phyloP scores from a whole-genome alignment of 2,888 invertebrate genomes.

The Phaedon cochleariae region DNA sequence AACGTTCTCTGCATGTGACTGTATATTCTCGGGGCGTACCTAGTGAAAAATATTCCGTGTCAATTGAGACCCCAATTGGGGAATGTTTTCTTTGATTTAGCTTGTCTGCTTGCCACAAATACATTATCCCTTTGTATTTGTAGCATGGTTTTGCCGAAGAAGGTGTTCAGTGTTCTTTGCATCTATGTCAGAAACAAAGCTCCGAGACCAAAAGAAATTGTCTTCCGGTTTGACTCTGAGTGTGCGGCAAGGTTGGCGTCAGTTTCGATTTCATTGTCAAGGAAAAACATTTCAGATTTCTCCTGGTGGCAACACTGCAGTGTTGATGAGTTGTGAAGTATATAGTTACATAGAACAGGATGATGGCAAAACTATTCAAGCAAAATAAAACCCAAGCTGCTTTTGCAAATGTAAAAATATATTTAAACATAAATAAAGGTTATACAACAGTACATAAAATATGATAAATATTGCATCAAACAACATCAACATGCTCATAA shows the following conservation, averaged over 20 bases:
- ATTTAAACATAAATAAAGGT: constrained; percentile 64
- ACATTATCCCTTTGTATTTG: no score
- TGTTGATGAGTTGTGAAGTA: constrained; percentile 32
- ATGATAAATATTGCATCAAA: constrained; percentile 64
- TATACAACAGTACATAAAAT: constrained; percentile 64
- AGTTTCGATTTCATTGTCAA: constrained; percentile 30
- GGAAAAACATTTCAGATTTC: constrained; percentile 44
- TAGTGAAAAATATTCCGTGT: no score
- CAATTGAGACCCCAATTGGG: no score
- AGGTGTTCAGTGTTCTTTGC: constrained; percentile 39
- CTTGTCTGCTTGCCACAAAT: no score
- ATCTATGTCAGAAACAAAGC: constrained; percentile 21
- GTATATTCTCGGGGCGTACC: no score
- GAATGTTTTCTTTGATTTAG: no score
- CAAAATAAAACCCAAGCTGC: constrained; percentile 63
- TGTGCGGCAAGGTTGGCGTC: constrained; percentile 46
- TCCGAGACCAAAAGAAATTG: constrained; percentile 13
- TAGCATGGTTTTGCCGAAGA: constrained; percentile 33
- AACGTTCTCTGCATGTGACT: no score
- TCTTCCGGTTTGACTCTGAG: constrained; percentile 37
- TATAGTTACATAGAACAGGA: constrained; percentile 32
- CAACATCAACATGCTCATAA: constrained; percentile 63
- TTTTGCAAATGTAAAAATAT: constrained; percentile 64
- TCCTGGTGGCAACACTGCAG: constrained; percentile 58
- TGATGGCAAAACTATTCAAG: constrained; percentile 49